Conservation (phyloP, 64 coral and sea anemone species). For the Anthopleura sola region DNA sequence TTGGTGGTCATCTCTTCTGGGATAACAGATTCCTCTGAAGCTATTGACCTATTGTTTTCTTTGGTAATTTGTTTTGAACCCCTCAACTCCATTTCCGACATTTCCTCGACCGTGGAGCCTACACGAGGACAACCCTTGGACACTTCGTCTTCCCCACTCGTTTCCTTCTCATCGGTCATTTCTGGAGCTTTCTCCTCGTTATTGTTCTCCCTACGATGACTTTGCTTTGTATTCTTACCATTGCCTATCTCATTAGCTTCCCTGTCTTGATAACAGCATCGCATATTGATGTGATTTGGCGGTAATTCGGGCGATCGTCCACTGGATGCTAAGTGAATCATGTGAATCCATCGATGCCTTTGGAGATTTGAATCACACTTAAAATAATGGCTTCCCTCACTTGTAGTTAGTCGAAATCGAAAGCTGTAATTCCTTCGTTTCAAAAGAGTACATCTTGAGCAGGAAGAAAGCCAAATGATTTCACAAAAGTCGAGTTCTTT, state of each 20-base stretch:
- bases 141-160: neutral
- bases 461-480: constrained; percentile 44
- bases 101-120: neutral
- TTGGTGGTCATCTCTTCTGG: neutral
- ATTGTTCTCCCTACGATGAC: neutral
- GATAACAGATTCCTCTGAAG: neutral
- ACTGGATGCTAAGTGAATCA: constrained; percentile 51
- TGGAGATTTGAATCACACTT: constrained; percentile 86
- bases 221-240: neutral
- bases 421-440: constrained; percentile 72
- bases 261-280: neutral
- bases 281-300: constrained; percentile 19
- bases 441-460: constrained; percentile 51
- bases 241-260: neutral
- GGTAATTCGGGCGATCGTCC: neutral
- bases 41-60: neutral
- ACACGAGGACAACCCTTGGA: neutral
- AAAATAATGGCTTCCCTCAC: constrained; percentile 35
- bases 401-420: constrained; percentile 63
- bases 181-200: neutral
- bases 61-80: neutral
- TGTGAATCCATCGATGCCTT: constrained; percentile 88
- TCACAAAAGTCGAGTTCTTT: constrained; percentile 49
- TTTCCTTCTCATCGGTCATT: neutral
- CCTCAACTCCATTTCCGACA: neutral